Conservation (phyloP, 1,140 invertebrate species). For the Drosophila grimshawi region DNA sequence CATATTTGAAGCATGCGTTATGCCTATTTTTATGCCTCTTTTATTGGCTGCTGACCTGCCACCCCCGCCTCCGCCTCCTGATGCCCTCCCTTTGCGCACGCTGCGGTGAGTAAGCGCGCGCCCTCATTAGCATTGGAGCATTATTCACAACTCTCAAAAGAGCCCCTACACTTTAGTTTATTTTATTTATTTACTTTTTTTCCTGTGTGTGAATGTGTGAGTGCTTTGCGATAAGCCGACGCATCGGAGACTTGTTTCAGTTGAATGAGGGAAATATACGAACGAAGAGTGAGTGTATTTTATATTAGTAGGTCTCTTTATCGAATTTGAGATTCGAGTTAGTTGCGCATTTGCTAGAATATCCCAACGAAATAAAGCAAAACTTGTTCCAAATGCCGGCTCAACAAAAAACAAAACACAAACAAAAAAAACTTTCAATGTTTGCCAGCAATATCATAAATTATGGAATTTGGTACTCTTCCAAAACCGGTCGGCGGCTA, state of each 20-base stretch:
- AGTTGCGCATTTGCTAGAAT: slow-evolving; percentile 13
- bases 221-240: slow-evolving; percentile 27
- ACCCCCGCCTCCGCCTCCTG: slow-evolving; percentile 6
- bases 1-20: slow-evolving; percentile 57
- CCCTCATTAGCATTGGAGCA: slow-evolving; percentile 64
- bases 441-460: slow-evolving; percentile 67
- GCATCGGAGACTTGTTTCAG: slow-evolving; percentile 18
- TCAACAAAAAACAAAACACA: background rate
- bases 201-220: background rate
- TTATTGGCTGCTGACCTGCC: slow-evolving; percentile 35
- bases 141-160: slow-evolving; percentile 59
- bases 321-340: slow-evolving; percentile 12
- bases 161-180: slow-evolving; percentile 27
- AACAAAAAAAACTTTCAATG: slow-evolving; percentile 55
- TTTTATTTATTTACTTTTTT: background rate
- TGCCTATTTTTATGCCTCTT: slow-evolving; percentile 59
- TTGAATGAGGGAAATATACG: slow-evolving; percentile 6
- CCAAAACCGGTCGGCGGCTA: slow-evolving; percentile 54
- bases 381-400: slow-evolving; percentile 53
- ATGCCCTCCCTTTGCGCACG: slow-evolving; percentile 1
- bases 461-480: slow-evolving; percentile 59
- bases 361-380: slow-evolving; percentile 18
- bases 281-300: background rate
- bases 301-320: background rate
- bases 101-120: slow-evolving; percentile 64